These are phyloP conservation scores for Dallia pectoralis DNA, from an alignment of 2,797 vertebrate species.

Conservation along the genomic window DNA sequence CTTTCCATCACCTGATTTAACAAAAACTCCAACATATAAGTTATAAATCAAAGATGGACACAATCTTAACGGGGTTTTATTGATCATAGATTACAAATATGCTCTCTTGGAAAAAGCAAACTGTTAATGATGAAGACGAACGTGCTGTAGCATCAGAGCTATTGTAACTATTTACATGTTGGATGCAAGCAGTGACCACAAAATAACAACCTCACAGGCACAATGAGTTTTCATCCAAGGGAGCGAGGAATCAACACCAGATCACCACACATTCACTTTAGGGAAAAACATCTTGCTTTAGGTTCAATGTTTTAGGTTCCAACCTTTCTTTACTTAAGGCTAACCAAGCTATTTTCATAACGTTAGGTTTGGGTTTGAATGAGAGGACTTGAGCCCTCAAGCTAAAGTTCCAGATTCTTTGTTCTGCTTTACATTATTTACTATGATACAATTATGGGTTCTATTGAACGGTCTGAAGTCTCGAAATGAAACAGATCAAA, in stretches of 20 bases:
- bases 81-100: background rate
- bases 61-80: background rate
- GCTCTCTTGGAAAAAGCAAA: background rate
- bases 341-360: slow-evolving; percentile 12
- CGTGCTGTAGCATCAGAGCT: background rate
- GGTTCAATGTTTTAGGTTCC: background rate
- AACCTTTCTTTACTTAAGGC: slow-evolving; percentile 16
- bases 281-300: slow-evolving; percentile 14
- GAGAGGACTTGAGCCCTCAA: too few relatives aligned
- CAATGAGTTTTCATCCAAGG: background rate
- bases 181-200: background rate
- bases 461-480: too few relatives aligned
- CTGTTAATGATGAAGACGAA: background rate
- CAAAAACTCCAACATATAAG: too few relatives aligned
- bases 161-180: background rate
- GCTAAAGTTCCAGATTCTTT: too few relatives aligned
- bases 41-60: too few relatives aligned
- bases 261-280: background rate
- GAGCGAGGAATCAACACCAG: slow-evolving; percentile 16
- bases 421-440: too few relatives aligned
- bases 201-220: background rate
- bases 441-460: too few relatives aligned
- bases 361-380: slow-evolving; percentile 19
- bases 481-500: too few relatives aligned
- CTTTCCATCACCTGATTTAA: too few relatives aligned